Evolutionary conservation across 2,113 vertebrate species (phyloP), one percentile per base, ranked within the genome.

Genomic region (Cichladusa arquata): DNA sequence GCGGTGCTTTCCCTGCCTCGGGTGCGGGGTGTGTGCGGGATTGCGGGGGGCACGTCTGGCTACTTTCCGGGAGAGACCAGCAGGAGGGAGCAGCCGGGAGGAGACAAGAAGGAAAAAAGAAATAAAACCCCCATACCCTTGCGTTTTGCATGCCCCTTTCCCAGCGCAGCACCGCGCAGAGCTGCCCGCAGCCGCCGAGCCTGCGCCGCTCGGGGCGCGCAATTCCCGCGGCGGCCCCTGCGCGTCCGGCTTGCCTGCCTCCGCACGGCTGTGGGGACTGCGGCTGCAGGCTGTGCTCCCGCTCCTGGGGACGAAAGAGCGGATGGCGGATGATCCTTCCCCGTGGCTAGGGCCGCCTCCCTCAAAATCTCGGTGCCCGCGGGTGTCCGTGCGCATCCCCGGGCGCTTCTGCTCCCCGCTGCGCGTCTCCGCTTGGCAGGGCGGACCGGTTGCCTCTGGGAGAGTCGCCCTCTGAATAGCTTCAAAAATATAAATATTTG

Each of bases 61-160:
- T 50, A 3, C 74, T 71, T 61, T 34, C 16, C n/a, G 13, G 53
- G 53, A 70, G 33, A 58, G 13, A 53, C 34, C 34, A 45, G 88
- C 14, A 48, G 31, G 31, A 79, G 3, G 22, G 16, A 71, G 38
- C 61, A 60, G 33, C 20, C 16, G 28, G 33, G 20, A 53, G 19
- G 15, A 47, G 3, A 33, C 9, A 14, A 28, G 11, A 33, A 48
- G 11, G 10, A 4, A 5, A 11, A 23, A 6, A 28, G 6, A 19
- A 25, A 8, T 14, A 8, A 28, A 28, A 1, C 2, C 0, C 60
- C 47, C 11, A 6, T 31, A 42, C 3, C 26, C 20, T 11, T 4
- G 15, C 19, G 8, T 38, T 71, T 67, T 28, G 66, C 48, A 2
- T 9, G 25, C 45, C 40, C 31, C 2, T 69, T 76, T 86, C 26